Base-by-base conservation (phyloP, 2,888 invertebrate species). In the Chrysopilus asiliformis region DNA sequence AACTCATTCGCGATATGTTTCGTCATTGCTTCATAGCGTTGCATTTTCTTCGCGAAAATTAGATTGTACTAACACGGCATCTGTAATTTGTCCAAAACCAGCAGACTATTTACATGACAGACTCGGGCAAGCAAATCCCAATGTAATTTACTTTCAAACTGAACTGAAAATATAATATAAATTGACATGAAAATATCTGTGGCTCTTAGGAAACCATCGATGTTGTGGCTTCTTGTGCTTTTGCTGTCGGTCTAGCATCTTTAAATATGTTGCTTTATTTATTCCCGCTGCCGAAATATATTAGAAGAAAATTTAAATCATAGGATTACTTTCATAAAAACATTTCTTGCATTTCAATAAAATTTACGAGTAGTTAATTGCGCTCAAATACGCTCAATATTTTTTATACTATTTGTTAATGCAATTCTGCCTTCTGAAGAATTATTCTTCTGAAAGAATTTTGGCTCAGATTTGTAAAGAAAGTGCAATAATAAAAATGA, bases 211-310 rank as follows among this genome's bases (percentile, higher is more conserved):
- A 85, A 46, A 72, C 81, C 34, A 89, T 60, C 37, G 62, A 90
- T 65, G 70, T 90, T 37, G 78, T 83, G 0, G 73, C 87, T 17
- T 78, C 83, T 0, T 77, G 87, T 44, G 85, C 83, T 0, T 90
- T 90, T 52, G 77, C 86, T 0, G 64, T 82, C 1, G 85, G 84
- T 2, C 71, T 87, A 47, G 77, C 83, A 43, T 70, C 87, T 31
- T 70, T 89, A 4, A 90, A 90, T 56, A 77, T 87, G 57, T 72
- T 91, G 42, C 64, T 90, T 35, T 91, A 90, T 60, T 64, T 89
- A 29, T 70, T 90, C 48, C 90, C 90, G 0, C 60, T 90, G 48
- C 89, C 90, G 0, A 75, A 79, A 20, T 84, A 79, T 53, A 72
- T 90, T 10, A 83, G 84, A 52, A 79, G 82, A 43, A 91, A 91